phyloP scores from a whole-genome alignment of 2,113 vertebrate genomes.

The Rhinopomastus cyanomelas region DNA sequence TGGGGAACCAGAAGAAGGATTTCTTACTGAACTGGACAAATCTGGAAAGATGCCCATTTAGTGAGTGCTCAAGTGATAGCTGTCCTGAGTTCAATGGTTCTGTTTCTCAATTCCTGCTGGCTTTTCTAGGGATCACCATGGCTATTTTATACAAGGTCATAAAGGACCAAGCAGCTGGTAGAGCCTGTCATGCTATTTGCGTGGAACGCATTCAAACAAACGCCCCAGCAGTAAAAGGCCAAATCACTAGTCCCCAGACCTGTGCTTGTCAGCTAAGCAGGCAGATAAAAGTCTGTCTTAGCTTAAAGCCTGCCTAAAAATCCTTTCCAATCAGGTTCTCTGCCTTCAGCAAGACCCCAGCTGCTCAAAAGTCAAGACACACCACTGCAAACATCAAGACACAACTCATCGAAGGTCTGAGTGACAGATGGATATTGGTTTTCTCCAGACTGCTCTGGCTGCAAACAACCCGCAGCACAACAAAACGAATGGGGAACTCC shows the following conservation, averaged over 20 bases:
- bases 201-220: neutral
- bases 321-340: neutral
- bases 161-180: neutral
- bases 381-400: neutral
- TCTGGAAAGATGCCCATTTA: neutral
- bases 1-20: neutral
- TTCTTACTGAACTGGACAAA: neutral
- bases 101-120: neutral
- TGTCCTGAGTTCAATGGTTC: neutral
- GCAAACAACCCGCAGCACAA: neutral
- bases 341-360: neutral
- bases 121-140: neutral
- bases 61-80: neutral
- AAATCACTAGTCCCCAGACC: neutral
- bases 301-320: neutral
- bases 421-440: constrained; percentile 14
- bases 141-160: neutral
- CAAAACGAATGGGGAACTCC: neutral
- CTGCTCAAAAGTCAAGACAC: neutral
- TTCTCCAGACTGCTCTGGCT: neutral
- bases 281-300: neutral
- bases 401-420: neutral
- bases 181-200: rapidly evolving
- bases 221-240: neutral
- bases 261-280: rapidly evolving